A percentile compares a stretch with the other conserved stretches of the same genome.
These are phyloP conservation scores for Dufourea novaeangliae DNA, from an alignment of 1,140 invertebrate species.

Conservation along the genomic window DNA sequence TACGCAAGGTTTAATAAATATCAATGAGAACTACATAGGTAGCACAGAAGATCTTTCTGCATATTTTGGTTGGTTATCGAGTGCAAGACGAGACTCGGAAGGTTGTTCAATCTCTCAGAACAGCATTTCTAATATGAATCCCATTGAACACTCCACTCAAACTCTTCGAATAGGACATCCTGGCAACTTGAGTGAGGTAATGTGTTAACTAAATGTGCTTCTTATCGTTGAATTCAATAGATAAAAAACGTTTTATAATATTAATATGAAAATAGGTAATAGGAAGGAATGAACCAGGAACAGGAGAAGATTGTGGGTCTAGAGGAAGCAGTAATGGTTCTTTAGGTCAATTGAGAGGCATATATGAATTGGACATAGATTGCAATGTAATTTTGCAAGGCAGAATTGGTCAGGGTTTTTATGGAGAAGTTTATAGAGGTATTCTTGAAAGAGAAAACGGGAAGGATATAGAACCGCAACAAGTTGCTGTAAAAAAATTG, in stretches of 20 bases:
- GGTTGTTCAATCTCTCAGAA: conserved; percentile 29
- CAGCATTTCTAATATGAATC: conserved; percentile 24
- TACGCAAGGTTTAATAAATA: conserved; percentile 19
- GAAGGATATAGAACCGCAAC: conserved; percentile 79
- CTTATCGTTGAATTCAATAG: background rate
- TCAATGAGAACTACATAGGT: conserved; percentile 18
- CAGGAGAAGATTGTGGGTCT: conserved; percentile 20
- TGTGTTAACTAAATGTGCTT: background rate
- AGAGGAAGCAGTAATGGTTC: conserved; percentile 54
- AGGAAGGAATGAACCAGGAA: conserved; percentile 30
- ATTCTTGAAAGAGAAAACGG: conserved; percentile 81
- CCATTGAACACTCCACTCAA: conserved; percentile 31
- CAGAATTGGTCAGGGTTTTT: conserved; percentile 86
- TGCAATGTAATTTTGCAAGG: conserved; percentile 84
- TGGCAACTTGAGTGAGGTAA: conserved; percentile 19
- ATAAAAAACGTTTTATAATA: background rate
- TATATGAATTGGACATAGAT: conserved; percentile 81
- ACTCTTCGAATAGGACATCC: conserved; percentile 16
- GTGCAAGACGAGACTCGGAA: conserved; percentile 25
- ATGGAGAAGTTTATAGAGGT: conserved; percentile 87
- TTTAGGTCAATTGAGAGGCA: conserved; percentile 78
- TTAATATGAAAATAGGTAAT: conserved; percentile 13
- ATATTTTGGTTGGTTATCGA: conserved; percentile 54
- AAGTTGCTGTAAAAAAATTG: conserved; percentile 89
- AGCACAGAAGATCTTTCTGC: conserved; percentile 43